A percentile compares a stretch with the other conserved stretches of the same genome.
Conservation (phyloP, 2,888 invertebrate genomes). For the Synergus laeviventris region DNA sequence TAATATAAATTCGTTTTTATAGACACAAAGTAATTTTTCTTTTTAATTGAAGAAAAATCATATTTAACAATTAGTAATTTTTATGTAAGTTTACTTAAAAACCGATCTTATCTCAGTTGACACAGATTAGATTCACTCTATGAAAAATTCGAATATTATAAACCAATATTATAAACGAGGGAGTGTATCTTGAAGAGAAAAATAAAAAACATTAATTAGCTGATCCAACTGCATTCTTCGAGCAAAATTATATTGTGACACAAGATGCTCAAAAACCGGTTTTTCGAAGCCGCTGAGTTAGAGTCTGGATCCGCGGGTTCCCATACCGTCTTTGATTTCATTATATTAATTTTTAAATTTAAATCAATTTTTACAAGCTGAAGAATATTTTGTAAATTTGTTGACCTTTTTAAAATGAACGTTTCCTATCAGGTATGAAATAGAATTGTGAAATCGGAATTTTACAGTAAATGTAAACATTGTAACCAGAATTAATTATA, state of each 20-base stretch:
- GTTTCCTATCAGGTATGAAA: no score
- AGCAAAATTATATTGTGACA: slow-evolving; percentile 25
- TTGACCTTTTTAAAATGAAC: no score
- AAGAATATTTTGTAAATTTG: no score
- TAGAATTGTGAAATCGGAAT: no score
- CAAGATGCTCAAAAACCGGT: not conserved
- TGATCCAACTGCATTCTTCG: slow-evolving; percentile 20
- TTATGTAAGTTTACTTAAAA: not conserved
- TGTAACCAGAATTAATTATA: not conserved
- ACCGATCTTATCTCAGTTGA: not conserved
- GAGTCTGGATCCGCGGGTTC: not conserved
- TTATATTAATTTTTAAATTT: no score
- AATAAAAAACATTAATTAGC: slow-evolving; percentile 32
- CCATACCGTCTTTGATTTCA: not conserved
- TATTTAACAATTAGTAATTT: not conserved
- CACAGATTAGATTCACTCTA: slow-evolving; percentile 24
- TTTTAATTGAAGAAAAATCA: not conserved
- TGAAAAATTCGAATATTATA: no score
- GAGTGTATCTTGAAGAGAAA: slow-evolving; percentile 13
- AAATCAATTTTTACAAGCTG: no score
- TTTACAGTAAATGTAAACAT: no score
- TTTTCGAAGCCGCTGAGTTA: not conserved
- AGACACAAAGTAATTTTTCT: not conserved
- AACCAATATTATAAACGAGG: slow-evolving; percentile 1
- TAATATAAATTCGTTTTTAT: slow-evolving; percentile 1